Conservation (phyloP, 2,888 invertebrate species). For the Rutpela maculata region DNA sequence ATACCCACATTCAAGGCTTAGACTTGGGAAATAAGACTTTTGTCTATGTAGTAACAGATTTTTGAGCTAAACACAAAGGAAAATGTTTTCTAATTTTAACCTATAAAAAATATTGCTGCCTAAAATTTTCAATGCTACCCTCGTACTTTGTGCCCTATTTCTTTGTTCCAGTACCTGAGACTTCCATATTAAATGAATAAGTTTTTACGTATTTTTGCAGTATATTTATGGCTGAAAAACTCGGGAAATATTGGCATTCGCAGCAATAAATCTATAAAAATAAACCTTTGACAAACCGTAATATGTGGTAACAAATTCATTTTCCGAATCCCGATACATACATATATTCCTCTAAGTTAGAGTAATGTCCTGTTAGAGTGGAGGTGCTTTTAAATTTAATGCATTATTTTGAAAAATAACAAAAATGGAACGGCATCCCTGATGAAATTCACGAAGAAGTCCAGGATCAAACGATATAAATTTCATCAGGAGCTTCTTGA, state of each 20-base stretch:
- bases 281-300: conserved; percentile 25
- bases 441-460: conserved; percentile 48
- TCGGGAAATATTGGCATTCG: conserved; percentile 7
- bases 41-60: no score
- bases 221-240: conserved; percentile 18
- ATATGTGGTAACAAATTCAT: conserved; percentile 32
- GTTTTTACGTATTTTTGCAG: conserved; percentile 9
- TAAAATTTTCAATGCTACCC: no score
- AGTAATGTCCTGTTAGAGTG: not conserved
- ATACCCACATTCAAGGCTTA: no score
- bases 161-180: not conserved
- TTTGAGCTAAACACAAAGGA: no score
- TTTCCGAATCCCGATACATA: not conserved
- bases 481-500: conserved; percentile 52
- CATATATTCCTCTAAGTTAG: not conserved
- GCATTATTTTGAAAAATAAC: conserved; percentile 55
- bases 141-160: no score
- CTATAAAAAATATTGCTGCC: no score
- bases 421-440: conserved; percentile 45
- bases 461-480: conserved; percentile 61
- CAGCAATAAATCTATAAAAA: conserved; percentile 28
- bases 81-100: no score
- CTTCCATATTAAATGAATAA: not conserved
- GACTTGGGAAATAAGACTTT: no score
- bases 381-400: conserved; percentile 11